Conservation (phyloP, 92 coral and sea anemone genomes). For the Nematostella vectensis region DNA sequence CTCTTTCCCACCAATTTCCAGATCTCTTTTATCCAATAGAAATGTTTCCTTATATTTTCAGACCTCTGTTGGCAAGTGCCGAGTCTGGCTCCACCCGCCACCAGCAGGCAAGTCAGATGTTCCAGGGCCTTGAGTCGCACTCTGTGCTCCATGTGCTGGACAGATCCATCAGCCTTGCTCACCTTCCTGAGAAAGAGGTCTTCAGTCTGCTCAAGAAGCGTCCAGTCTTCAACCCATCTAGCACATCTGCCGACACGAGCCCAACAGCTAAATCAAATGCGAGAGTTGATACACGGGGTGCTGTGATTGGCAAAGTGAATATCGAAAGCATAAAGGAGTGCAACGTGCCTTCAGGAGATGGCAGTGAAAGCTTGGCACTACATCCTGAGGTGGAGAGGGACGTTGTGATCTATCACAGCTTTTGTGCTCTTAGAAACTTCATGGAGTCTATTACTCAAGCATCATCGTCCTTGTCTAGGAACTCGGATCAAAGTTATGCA, state of each 20-base stretch:
- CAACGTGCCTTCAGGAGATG: neutral
- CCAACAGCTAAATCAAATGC: neutral
- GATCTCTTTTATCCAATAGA: no score
- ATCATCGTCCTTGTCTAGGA: neutral
- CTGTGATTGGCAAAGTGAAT: neutral
- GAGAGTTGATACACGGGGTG: neutral
- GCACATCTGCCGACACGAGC: neutral
- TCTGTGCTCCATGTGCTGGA: constrained; percentile 89
- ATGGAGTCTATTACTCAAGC: constrained; percentile 47
- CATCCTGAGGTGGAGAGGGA: constrained; percentile 87
- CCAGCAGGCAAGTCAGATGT: constrained; percentile 95
- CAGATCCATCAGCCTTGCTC: constrained; percentile 80
- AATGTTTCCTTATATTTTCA: constrained; percentile 8
- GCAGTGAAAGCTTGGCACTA: constrained; percentile 8
- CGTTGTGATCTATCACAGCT: constrained; percentile 80
- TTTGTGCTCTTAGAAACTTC: constrained; percentile 70
- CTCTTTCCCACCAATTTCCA: no score
- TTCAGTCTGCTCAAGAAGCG: constrained; percentile 71
- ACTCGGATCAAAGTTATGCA: neutral
- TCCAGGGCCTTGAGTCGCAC: constrained; percentile 90
- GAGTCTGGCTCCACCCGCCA: constrained; percentile 80
- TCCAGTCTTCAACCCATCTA: constrained; percentile 66
- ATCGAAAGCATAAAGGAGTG: neutral
- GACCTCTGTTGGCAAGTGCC: constrained; percentile 71
- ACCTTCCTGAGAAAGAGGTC: constrained; percentile 89